Base-by-base conservation (phyloP, 2,888 invertebrate species). In the Aleiodes testaceus region DNA sequence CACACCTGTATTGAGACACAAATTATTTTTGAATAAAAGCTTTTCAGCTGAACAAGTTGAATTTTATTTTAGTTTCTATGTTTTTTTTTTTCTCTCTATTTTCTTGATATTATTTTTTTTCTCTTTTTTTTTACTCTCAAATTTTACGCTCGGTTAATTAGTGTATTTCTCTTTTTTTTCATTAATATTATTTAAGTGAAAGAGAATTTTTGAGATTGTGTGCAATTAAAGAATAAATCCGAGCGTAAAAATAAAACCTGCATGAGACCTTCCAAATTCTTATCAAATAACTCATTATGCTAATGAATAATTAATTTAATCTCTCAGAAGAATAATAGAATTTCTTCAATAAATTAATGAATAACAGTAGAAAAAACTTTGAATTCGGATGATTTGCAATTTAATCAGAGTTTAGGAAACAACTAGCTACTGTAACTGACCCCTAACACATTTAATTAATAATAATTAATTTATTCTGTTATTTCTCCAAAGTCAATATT, bases 31-130 rank as follows among this genome's bases (percentile, higher is more conserved):
- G 81, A 85, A 85, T 84, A 85, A 85, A 85, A 85, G 81, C 83
- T 85, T 85, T 85, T 85, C 82, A 85, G 84, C 84, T 85, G 81
- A 79, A 85, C 80, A 82, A 82, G 75, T 84, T 84, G 82, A 82
- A 81, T 85, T 85, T 81, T 85, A 81, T 84, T 84, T 85, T 81
- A 82, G 82, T 85, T 82, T 83, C 81, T 84, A 84, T 85, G 81
- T 80, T 75, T 81, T 79, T 80, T 83, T 82, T 79, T 82, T 79
- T 77, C 79, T 71, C n/a, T n/a, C n/a, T 72, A 78, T 72, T 59
- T 36, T 14, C n/a, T 12, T 52, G 30, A 16, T 26, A 36, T 30
- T 26, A 22, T 26, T 22, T 53, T 26, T 26, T 26, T 26, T 26
- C 22, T 53, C 26, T 11, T 53, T 53, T 12, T 26, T 26, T 26